Evolutionary conservation across 2,113 vertebrate species (phyloP).

Genomic region (Sarotherodon lohbergeri): DNA sequence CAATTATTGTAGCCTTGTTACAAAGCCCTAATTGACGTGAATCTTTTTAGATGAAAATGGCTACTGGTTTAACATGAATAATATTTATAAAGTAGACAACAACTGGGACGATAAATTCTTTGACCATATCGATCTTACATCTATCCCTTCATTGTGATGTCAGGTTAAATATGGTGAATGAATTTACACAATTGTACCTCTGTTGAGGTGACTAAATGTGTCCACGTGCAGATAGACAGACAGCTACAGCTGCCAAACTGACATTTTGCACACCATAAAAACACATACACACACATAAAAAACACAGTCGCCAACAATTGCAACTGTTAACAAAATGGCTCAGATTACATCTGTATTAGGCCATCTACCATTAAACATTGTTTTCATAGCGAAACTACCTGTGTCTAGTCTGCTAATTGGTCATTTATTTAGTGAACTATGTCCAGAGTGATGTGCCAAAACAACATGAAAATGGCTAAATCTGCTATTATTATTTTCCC

Average conservation of each 20-base stretch:
- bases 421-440: not conserved
- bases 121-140: not conserved
- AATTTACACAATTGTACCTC: not conserved
- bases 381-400: not conserved
- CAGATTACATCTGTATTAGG: not conserved
- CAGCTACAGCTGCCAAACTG: not conserved
- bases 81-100: not conserved
- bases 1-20: not conserved
- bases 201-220: not conserved
- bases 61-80: not conserved
- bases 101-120: not conserved
- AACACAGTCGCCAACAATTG: not conserved
- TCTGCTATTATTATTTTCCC: not conserved
- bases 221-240: not conserved
- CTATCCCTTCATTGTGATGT: not conserved
- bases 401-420: not conserved
- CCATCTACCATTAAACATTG: not conserved
- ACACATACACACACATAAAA: not conserved
- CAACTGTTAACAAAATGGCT: not conserved
- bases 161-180: not conserved
- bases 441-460: not conserved
- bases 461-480: not conserved
- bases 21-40: not conserved
- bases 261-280: not conserved
- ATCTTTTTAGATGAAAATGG: not conserved